Evolutionary conservation across 2,888 invertebrate genomes (phyloP), one percentile per base, ranked within the genome.

Genomic region (Drosophila antonietae): DNA sequence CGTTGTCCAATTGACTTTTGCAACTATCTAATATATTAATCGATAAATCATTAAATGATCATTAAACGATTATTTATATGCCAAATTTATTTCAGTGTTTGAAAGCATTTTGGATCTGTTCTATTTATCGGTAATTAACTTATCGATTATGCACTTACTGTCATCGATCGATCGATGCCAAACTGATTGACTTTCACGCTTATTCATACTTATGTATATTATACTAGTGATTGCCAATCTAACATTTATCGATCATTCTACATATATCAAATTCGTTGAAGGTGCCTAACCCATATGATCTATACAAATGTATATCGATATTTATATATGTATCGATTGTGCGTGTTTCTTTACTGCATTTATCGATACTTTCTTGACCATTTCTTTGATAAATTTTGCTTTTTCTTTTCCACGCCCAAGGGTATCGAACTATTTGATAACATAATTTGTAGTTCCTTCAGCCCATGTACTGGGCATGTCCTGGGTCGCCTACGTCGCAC

Each of bases 401-500:
- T 23, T 23, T 7, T 6, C 14, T 23, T 14, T 15, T 5, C 6
- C 1, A 23, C 15, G 15, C n/a, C 10, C 9, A 18, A 10, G 49
- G n/a, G 5, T 31, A 49, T 18, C 12, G 18, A 33, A 7, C n/a
- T 12, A 6, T 31, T 18, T 33, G 49, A 31, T 51, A 51, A 18
- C 18, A 18, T n/a, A 5, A 2, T 6, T 51, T 18, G 4, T 33
- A 33, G 49, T 18, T 18, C 12, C 18, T 3, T n/a, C n/a, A 18
- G 18, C 51, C 7, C 18, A 35, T 35, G 14, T 1, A 31, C 31
- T 69, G 66, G 60, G 58, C 52, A 69, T 74, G 1, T 20, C n/a
- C 9, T 3, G 9, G 10, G 58, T 47, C 58, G 43, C 23, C 23
- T 14, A 58, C n/a, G 39, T 14, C 28, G 15, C 0, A 31, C 12